These are phyloP conservation scores for Dinoponera quadriceps DNA, from an alignment of 1,140 invertebrate genomes.

Conservation along the genomic window DNA sequence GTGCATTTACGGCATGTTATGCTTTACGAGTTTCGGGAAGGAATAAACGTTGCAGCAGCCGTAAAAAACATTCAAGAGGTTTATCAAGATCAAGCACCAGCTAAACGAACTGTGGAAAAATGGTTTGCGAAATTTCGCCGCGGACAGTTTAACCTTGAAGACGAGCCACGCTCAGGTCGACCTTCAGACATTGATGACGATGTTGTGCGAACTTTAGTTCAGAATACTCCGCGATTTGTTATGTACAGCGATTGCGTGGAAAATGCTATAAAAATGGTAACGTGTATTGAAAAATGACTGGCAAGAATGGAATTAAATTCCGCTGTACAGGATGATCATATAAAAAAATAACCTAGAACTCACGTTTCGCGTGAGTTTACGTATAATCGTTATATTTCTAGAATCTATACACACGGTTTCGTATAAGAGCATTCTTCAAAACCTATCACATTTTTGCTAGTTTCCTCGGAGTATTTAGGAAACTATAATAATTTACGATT, in stretches of 20 bases:
- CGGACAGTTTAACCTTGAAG: too few species aligned
- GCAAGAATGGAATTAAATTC: slow-evolving; percentile 59
- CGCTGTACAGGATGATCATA: slow-evolving; percentile 60
- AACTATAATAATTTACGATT: slow-evolving; percentile 45
- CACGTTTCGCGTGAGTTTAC: neutral
- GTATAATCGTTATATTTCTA: slow-evolving; percentile 55
- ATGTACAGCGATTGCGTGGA: neutral
- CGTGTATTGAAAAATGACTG: slow-evolving; percentile 58
- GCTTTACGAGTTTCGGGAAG: too few species aligned
- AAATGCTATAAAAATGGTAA: slow-evolving; percentile 52
- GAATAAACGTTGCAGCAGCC: too few species aligned
- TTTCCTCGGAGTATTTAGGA: slow-evolving; percentile 56
- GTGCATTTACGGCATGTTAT: too few species aligned
- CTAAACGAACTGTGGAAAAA: too few species aligned
- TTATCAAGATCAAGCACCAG: too few species aligned
- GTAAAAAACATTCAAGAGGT: too few species aligned
- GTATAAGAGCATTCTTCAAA: slow-evolving; percentile 61
- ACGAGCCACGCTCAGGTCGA: too few species aligned
- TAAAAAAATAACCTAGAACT: slow-evolving; percentile 69
- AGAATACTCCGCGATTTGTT: too few species aligned
- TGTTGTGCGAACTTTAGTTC: too few species aligned
- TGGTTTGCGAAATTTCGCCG: too few species aligned
- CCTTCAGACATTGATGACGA: too few species aligned
- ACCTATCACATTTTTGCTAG: slow-evolving; percentile 47
- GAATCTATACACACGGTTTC: slow-evolving; percentile 68